Percentiles rank a stretch among this genome's conserved stretches.
Conservation (phyloP, 2,888 invertebrate genomes). For the Augiades crinisus region DNA sequence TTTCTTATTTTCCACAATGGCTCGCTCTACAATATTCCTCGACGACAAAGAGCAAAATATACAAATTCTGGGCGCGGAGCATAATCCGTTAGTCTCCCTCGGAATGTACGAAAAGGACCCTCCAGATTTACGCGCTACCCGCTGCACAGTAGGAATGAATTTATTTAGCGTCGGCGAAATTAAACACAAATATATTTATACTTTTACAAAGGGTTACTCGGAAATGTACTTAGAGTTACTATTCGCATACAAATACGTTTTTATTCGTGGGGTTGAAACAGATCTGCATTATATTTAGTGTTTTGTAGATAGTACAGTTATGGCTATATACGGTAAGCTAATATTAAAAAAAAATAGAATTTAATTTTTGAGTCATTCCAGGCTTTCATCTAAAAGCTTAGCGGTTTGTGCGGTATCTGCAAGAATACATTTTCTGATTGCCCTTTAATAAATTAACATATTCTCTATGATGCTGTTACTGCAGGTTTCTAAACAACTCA, state of each 20-base stretch:
- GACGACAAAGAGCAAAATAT: constrained; percentile 48
- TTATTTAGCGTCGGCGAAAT: constrained; percentile 55
- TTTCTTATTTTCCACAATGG: constrained; percentile 33
- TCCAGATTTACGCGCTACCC: constrained; percentile 51
- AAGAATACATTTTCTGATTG: too few relatives aligned
- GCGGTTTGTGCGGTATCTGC: too few relatives aligned
- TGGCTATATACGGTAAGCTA: too few relatives aligned
- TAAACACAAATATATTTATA: constrained; percentile 52
- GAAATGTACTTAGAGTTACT: constrained; percentile 17
- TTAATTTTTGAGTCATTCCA: too few relatives aligned
- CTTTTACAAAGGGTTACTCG: constrained; percentile 37
- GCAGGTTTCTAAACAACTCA: too few relatives aligned
- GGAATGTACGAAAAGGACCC: constrained; percentile 56
- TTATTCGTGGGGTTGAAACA: not conserved
- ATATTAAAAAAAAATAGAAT: not conserved
- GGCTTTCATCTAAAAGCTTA: too few relatives aligned
- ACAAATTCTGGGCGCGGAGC: constrained; percentile 44
- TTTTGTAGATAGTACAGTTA: too few relatives aligned
- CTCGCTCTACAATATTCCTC: constrained; percentile 32
- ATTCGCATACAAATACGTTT: constrained; percentile 10
- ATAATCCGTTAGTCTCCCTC: constrained; percentile 53
- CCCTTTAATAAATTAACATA: too few relatives aligned
- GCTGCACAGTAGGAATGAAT: constrained; percentile 52
- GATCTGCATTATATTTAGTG: not conserved
- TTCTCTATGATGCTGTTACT: too few relatives aligned